Evolutionary conservation across 2,113 vertebrate genomes (phyloP), one percentile per base, ranked within the genome.

Genomic region (Chloroceryle aenea): DNA sequence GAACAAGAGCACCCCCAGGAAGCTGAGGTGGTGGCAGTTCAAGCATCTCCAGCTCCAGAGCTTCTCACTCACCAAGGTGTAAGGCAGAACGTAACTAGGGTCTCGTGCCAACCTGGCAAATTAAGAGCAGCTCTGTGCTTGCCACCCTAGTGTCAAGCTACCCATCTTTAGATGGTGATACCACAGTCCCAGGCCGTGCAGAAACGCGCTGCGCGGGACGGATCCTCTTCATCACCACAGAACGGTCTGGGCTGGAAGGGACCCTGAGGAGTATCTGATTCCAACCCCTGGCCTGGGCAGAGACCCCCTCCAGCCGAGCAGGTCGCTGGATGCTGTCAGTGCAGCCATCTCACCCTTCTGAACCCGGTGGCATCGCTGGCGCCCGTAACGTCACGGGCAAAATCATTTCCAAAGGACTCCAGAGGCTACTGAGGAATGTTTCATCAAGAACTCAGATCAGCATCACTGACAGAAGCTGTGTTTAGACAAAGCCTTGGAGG

Each of bases 311-410:
- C 15, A 38, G 23, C 25, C 26, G 34, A 40, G 25, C 25, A 62
- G 61, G 25, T 17, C 27, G 61, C 25, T 62, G 36, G 14, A 10
- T 8, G 36, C 4, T 26, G 55, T 12, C 34, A 7, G 27, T 0
- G 2, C 1, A 2, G 42, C 4, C 40, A 21, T 16, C 15, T 4
- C 2, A 3, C 10, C 30, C 9, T 3, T 16, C 4, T 4, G 34
- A 42, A 19, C 5, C 30, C 64, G 18, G 45, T 4, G 22, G 64
- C 50, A 23, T 0, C 3, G 15, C 45, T 21, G 43, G 30, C 17
- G n/a, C 7, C 71, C 7, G 0, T 40, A 40, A 40, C 38, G 19
- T 45, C 19, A 45, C 45, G 20, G 45, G 18, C 45, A 26, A 50
- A 34, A 25, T 1, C 29, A 18, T 3, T 7, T 14, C 17, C 32